phyloP scores from a whole-genome alignment of 2,797 vertebrate genomes.

The Atherinosoma microstoma region DNA sequence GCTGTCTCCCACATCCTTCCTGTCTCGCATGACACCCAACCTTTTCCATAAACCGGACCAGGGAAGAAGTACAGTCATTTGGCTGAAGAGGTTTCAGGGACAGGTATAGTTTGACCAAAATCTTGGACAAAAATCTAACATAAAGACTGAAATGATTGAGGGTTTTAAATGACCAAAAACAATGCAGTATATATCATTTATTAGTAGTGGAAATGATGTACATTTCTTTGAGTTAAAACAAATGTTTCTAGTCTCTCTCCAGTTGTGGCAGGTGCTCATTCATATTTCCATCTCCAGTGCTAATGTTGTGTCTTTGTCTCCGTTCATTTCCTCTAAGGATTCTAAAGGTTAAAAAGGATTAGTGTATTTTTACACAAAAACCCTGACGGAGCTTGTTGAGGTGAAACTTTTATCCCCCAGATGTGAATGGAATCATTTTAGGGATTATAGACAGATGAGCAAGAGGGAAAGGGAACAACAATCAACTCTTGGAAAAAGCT shows the following conservation, averaged over 20 bases:
- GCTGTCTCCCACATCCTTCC: constrained; percentile 19
- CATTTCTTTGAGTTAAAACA: not conserved
- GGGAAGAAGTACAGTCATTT: constrained; percentile 13
- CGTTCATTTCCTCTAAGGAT: constrained; percentile 42
- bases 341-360: constrained; percentile 51
- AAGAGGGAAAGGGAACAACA: constrained; percentile 15
- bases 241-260: not conserved
- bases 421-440: constrained; percentile 28
- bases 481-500: constrained; percentile 8
- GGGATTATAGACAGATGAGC: constrained; percentile 27
- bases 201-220: not conserved
- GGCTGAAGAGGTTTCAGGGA: constrained; percentile 11
- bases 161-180: too few relatives aligned
- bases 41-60: constrained; percentile 43
- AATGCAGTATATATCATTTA: too few relatives aligned
- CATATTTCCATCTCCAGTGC: constrained; percentile 13
- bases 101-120: constrained; percentile 14
- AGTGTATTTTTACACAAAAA: constrained; percentile 44
- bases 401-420: constrained; percentile 23
- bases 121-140: not conserved
- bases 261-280: constrained; percentile 35
- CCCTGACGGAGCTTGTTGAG: constrained; percentile 1
- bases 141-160: too few relatives aligned
- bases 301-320: constrained; percentile 17
- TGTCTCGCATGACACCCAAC: constrained; percentile 37